Percentiles rank a stretch among this genome's conserved stretches.
These are phyloP conservation scores for Cheilinus undulatus DNA, from an alignment of 2,113 vertebrate species.

Conservation along the genomic window DNA sequence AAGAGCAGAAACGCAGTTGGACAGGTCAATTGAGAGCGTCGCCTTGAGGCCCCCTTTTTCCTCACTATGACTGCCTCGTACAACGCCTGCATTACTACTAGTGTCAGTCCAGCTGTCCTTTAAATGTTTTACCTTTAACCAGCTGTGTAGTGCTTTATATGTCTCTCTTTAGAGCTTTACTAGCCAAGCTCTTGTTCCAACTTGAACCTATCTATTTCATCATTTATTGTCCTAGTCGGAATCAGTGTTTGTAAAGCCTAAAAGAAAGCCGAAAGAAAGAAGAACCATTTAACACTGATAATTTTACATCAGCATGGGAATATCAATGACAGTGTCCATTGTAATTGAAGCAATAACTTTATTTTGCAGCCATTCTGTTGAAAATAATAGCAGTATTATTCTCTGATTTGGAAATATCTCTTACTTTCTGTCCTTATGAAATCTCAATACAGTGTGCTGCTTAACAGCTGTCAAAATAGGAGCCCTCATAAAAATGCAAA, in stretches of 20 bases:
- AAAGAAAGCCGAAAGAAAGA: neutral
- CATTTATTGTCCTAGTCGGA: too few species aligned
- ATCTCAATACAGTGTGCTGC: conserved; percentile 57
- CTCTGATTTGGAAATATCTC: conserved; percentile 56
- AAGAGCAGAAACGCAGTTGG: neutral
- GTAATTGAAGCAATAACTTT: conserved; percentile 3
- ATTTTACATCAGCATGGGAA: neutral
- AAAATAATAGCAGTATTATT: conserved; percentile 61
- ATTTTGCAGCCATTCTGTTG: conserved; percentile 36
- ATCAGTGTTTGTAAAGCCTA: too few species aligned
- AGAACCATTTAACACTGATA: neutral
- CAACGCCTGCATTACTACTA: neutral
- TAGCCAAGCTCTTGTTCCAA: too few species aligned
- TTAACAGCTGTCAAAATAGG: conserved; percentile 65
- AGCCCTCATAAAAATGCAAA: conserved; percentile 77
- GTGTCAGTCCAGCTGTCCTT: conserved; percentile 7
- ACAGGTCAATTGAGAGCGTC: conserved; percentile 26
- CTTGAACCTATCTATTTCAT: neutral
- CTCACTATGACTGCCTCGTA: neutral
- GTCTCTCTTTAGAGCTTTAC: too few species aligned
- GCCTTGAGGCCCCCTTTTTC: conserved; percentile 2
- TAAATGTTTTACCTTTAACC: conserved; percentile 3
- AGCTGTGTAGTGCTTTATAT: too few species aligned
- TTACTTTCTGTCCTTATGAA: conserved; percentile 63
- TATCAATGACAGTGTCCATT: neutral